Base-by-base conservation (phyloP, 2,797 vertebrate species). In the Micrastur ruficollis region DNA sequence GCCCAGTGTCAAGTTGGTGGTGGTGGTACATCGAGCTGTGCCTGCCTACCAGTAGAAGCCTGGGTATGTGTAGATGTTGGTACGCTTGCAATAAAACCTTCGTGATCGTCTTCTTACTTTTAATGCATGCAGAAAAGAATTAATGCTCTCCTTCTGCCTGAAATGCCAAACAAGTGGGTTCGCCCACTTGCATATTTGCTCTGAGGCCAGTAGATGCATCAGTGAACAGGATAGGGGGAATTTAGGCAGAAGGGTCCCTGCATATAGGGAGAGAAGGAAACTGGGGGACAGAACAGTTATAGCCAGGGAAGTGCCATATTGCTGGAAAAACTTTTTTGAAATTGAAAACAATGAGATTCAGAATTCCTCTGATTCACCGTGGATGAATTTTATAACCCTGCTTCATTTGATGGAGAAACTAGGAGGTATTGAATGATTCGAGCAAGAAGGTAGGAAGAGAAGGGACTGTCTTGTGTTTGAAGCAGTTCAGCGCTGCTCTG, bases 101-200 rank as follows among this genome's bases (percentile, higher is more conserved):
- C 15, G 7, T 16, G 10, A 22, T 42, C 5, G 12, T 62, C 22
- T 12, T 49, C 42, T 73, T 32, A 7, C 5, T 68, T 75, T 18
- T 38, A 34, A 53, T 0, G 1, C 44, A 23, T 1, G 1, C 16
- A 16, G 40, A n/a, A 19, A 42, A 9, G 61, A 50, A 11, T 12
- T 81, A 63, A 50, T 80, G 14, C 17, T 55, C 44, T 70, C 29
- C 27, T 76, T 55, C 42, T 71, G 58, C 25, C 38, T 17, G 13
- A 76, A 88, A 67, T 70, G 31, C 31, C 56, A 17, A 26, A 18
- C 34, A 59, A 68, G 31, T 26, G 40, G 23, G 16, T 59, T 89
- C 80, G 21, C 9, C 14, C 32, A 3, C 22, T 14, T 55, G 40
- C 22, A 76, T 79, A 4, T 87, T 73, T 58, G 4, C 21, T 75